Conservation (phyloP, 2,888 invertebrate species). For the Drosophila subquinaria region DNA sequence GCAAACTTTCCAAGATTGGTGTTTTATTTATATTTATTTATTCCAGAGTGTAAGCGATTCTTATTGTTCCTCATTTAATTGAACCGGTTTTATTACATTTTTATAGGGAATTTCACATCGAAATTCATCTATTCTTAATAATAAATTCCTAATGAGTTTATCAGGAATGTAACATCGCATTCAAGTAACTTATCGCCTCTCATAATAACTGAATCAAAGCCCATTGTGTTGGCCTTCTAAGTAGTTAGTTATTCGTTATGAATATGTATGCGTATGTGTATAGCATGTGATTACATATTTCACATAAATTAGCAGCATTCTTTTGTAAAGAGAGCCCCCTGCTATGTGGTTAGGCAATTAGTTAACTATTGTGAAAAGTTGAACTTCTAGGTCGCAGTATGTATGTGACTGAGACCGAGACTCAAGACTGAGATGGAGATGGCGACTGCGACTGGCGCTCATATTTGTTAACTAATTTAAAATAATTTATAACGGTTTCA, state of each 20-base stretch:
- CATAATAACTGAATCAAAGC: slow-evolving; percentile 14
- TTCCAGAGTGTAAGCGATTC: background rate
- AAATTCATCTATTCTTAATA: slow-evolving; percentile 1
- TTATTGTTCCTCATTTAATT: background rate
- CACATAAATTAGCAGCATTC: slow-evolving; percentile 31
- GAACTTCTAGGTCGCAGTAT: background rate
- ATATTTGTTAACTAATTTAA: slow-evolving; percentile 64
- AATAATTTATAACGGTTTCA: slow-evolving; percentile 68
- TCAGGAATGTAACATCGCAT: background rate
- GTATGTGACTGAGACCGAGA: background rate
- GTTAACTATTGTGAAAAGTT: slow-evolving; percentile 28
- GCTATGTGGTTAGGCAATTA: slow-evolving; percentile 34
- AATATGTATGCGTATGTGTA: slow-evolving; percentile 17
- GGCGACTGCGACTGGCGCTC: slow-evolving; percentile 58
- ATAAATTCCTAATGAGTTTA: slow-evolving; percentile 7
- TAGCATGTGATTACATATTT: slow-evolving; percentile 1
- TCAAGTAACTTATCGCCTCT: slow-evolving; percentile 3
- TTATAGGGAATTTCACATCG: background rate
- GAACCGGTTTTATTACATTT: background rate
- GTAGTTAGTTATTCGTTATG: slow-evolving; percentile 6
- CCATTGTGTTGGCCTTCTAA: slow-evolving; percentile 12
- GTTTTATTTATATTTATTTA: background rate
- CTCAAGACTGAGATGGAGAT: background rate
- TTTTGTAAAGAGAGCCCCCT: slow-evolving; percentile 9
- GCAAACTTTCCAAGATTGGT: too few species aligned